Base-by-base conservation (phyloP, 2,113 vertebrate genomes). In the Callaeas wilsoni region DNA sequence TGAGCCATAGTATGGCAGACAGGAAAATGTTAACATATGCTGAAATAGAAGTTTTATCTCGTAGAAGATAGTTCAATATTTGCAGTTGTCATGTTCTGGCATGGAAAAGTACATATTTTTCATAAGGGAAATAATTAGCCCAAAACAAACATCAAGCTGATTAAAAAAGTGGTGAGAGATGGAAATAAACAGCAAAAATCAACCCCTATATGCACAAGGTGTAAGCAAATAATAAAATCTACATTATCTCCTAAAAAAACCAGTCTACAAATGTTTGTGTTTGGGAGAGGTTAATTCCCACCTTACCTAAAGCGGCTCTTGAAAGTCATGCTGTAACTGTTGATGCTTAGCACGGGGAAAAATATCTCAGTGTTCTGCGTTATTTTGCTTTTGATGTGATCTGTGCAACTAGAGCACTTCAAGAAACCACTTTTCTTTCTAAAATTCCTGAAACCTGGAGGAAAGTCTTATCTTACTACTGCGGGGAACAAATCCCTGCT, bases 141-240 rank as follows among this genome's bases (percentile, higher is more conserved):
- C 63, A 93, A 91, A 93, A 88, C 70, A 97, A 90, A 90, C 30
- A 90, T 29, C 23, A 57, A 74, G 39, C 26, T 85, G 33, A 93
- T 92, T 96, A 2, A 57, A 84, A 77, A 76, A 56, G 35, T 30
- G 12, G 9, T 1, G 5, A 68, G 49, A 68, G 57, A 79, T 16
- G 17, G 37, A 92, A 82, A 82, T 33, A 56, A 89, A 77, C 16
- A 65, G 35, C 29, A 85, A 55, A 85, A 62, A 33, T 12, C 55
- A 78, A 71, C 39, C 35, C 49, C 46, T 56, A 23, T 11, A 56
- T 27, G 35, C 35, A 59, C 30, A 83, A 89, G 21, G 7, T 63
- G 13, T n/a, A 80, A 56, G 71, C 16, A 91, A 93, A 89, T 50
- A 88, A 70, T 29, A 88, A 83, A 87, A 89, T 62, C 52, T 91